Conservation (phyloP, 2,797 vertebrate genomes). For the Apogon talboti region DNA sequence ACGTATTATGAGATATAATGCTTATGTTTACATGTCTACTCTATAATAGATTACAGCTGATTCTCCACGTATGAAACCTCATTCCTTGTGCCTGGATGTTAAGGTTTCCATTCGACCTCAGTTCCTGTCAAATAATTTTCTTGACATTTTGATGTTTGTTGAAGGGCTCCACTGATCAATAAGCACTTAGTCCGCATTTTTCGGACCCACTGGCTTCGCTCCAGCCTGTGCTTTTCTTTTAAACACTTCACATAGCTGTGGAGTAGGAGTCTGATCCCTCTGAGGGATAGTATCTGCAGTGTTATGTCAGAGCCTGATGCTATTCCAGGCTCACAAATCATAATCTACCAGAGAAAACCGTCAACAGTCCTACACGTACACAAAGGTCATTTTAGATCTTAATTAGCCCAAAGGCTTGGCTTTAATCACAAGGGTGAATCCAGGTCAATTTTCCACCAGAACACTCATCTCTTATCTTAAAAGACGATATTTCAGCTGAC, state of each 20-base stretch:
- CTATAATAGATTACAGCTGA: background rate
- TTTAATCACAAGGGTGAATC: slow-evolving; percentile 30
- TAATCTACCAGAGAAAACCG: slow-evolving; percentile 48
- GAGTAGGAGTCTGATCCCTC: slow-evolving; percentile 63
- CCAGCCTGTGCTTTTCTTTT: slow-evolving; percentile 40
- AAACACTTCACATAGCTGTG: slow-evolving; percentile 38
- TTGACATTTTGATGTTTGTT: slow-evolving; percentile 62
- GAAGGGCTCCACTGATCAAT: slow-evolving; percentile 58
- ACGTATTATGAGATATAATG: background rate
- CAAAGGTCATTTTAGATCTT: slow-evolving; percentile 41
- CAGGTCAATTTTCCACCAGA: slow-evolving; percentile 15
- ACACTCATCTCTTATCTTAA: slow-evolving; percentile 6
- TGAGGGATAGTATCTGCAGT: slow-evolving; percentile 47
- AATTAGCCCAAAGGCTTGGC: slow-evolving; percentile 44
- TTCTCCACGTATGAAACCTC: background rate
- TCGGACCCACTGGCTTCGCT: slow-evolving; percentile 33
- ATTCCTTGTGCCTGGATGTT: background rate
- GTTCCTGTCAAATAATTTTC: slow-evolving; percentile 50
- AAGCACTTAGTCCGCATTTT: slow-evolving; percentile 50
- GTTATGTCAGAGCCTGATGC: slow-evolving; percentile 66
- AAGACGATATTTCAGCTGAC: slow-evolving; percentile 23
- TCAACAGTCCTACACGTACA: slow-evolving; percentile 26
- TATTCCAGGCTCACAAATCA: slow-evolving; percentile 60
- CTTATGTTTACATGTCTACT: background rate
- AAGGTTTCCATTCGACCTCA: slow-evolving; percentile 34